Evolutionary conservation across 2,797 vertebrate genomes (phyloP), one percentile per base, ranked within the genome.

Genomic region (Sebastes oblongus): DNA sequence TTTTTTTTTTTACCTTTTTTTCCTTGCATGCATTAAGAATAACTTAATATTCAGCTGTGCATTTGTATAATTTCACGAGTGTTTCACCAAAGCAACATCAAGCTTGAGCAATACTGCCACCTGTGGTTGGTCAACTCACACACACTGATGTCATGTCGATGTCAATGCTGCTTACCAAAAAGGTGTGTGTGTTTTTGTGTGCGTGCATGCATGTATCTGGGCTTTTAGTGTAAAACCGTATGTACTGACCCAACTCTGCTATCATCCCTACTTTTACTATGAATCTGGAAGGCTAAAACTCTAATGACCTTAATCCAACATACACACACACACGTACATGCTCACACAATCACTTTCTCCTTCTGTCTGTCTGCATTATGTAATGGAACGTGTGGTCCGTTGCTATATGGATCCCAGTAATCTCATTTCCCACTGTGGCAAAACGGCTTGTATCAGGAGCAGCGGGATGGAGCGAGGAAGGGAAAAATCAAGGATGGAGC

Each of bases 231-330:
- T 77, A 46, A 84, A 83, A 67, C 24, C 0, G 12, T 84, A 69
- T 83, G 84, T 81, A 83, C 20, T 24, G 60, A 84, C 56, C 46
- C 73, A 60, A 58, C 25, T 66, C 72, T 58, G 79, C 71, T 58
- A 34, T 81, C 27, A 42, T 82, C 73, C 34, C 56, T 70, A 30
- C 55, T 78, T 82, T 86, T 82, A 80, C 80, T 66, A 72, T 4
- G 1, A 80, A 69, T 84, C 30, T 80, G 52, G 24, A 74, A 27
- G 72, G 79, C 72, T 89, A 82, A 90, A 83, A 66, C 86, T 82
- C 69, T 83, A 90, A 89, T 92, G 90, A 91, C 88, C 91, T 89
- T 88, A 93, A 92, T 93, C 88, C 84, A 86, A 72, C 60, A 36
- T 56, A 71, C 70, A 75, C 69, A 73, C 69, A 73, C 30, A 34